Base-by-base conservation (phyloP, 2,113 vertebrate species). In the Lophura nycthemera region DNA sequence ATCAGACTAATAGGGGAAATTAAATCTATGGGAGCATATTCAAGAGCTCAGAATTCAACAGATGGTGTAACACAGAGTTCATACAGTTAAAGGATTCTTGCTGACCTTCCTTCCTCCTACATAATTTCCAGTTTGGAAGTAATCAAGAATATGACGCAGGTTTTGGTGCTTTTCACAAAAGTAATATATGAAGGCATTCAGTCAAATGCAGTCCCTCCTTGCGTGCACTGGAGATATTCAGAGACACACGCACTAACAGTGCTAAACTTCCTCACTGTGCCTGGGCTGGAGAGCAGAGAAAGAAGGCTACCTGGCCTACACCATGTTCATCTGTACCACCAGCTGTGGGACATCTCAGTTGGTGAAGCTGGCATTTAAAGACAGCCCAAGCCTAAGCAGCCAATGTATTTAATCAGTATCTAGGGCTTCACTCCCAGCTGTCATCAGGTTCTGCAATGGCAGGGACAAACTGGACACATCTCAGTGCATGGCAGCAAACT, bases 1-100 rank as follows among this genome's bases (percentile, higher is more conserved):
- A 57, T 77, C 66, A 83, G 61, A 92, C 27, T 81, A 86, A 81
- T 8, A 82, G 12, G 29, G 43, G 36, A 78, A 90, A 92, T 83
- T 83, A 90, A 94, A 65, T 32, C 38, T 64, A 64, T 2, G 0
- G 57, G 27, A 70, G 4, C 9, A 71, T 91, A 89, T 86, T 88
- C 22, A 89, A 77, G 40, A 85, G 29, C 43, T 76, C 43, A 84
- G 36, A 72, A 86, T 92, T 83, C 78, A 83, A 77, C 32, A 42
- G 42, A 57, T 52, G 34, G 20, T 70, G 21, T 25, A 80, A 92
- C 13, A 45, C 43, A 50, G 8, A 66, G 50, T 30, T 89, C 12
- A 56, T 13, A 64, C 25, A 88, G 42, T 47, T 40, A 75, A 76
- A 83, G 4, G 25, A 89, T 38, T 84, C 48, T 24, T 57, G 22